Evolutionary conservation across 2,888 invertebrate genomes (phyloP).

Genomic region (Pseudolycoriella hygida): DNA sequence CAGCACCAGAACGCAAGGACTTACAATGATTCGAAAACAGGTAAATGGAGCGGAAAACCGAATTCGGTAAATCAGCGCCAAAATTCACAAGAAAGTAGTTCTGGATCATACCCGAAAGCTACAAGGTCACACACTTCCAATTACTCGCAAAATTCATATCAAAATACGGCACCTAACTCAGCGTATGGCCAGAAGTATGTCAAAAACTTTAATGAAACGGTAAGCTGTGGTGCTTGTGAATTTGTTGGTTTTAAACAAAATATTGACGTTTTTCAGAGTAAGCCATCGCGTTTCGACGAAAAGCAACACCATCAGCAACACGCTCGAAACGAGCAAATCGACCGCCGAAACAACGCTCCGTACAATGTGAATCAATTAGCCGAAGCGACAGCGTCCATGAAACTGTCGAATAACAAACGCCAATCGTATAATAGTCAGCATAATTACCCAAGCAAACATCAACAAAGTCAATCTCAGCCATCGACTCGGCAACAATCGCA

Average conservation of each 20-base stretch:
- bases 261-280: neutral
- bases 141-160: too few species aligned
- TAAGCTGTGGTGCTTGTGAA: too few species aligned
- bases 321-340: neutral
- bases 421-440: neutral
- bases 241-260: too few species aligned
- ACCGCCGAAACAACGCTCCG: neutral
- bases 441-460: neutral
- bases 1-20: neutral
- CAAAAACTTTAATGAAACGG: too few species aligned
- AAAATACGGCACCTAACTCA: too few species aligned
- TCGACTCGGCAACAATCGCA: constrained; percentile 10
- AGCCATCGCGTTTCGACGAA: neutral
- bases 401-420: constrained; percentile 2
- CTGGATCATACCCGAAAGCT: too few species aligned
- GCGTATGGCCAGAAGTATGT: too few species aligned
- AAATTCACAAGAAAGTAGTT: too few species aligned
- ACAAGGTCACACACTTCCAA: too few species aligned
- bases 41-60: neutral
- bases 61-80: too few species aligned
- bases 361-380: constrained; percentile 2
- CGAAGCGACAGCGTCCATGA: constrained; percentile 1
- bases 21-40: neutral
- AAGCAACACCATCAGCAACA: neutral
- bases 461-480: constrained; percentile 11